Base-by-base conservation (phyloP, 2,888 invertebrate species). In the Tenthredo scrophulariae region DNA sequence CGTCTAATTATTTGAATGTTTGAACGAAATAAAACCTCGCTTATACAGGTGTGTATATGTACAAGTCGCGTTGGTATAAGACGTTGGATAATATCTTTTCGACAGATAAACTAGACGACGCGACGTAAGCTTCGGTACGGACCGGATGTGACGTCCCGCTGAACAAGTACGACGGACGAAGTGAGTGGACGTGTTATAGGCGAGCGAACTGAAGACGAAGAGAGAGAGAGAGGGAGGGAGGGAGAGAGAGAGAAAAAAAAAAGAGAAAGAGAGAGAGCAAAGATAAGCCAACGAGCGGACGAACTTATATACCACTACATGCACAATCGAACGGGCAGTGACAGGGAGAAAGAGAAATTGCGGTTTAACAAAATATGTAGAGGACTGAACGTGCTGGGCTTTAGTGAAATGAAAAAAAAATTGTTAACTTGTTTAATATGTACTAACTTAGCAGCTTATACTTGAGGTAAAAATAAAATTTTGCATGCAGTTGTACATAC, bases 321-420 rank as follows among this genome's bases (percentile, higher is more conserved):
- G 77, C 75, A 7, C 22, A 62, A 62, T 62, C 62, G 62, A 62
- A 62, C 62, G 62, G 13, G 26, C 62, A 26, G 62, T 26, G 26
- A 85, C 85, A 88, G 86, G 88, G 86, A 89, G 88, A 89, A 89
- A 88, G 82, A 70, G 29, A 26, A 62, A 62, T 62, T 62, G 62
- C 62, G 62, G 26, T 26, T 62, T 4, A 29, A 29, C 22, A 62
- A 26, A 62, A 62, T 22, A 26, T 26, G 26, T 26, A 62, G 62
- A 54, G 54, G n/a, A 54, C n/a, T 54, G 54, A 54, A 50, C 43
- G 7, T n/a, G 54, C 54, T n/a, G n/a, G 54, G 15, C 13, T 46
- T 15, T 4, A 46, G 54, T n/a, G 54, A n/a, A 54, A 54, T 54
- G 5, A 54, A 54, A n/a, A 54, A n/a, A 54, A n/a, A 54, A 54